Percentiles rank a stretch among this genome's conserved stretches.
Evolutionary conservation across 2,113 vertebrate genomes (phyloP).

Genomic region (Phocoena phocoena): DNA sequence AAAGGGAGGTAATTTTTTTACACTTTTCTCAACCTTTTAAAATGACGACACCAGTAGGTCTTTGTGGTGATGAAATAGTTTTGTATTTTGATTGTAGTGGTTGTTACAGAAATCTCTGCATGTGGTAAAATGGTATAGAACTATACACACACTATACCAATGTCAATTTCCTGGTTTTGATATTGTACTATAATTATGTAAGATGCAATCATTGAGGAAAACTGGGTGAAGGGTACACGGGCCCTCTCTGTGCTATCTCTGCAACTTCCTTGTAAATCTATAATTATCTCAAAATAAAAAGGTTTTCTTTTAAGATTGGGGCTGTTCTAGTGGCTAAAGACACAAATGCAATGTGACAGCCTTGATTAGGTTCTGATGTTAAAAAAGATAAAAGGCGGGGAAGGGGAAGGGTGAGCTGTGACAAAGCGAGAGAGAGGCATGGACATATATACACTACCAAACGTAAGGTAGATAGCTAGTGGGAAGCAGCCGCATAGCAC

Average conservation of each 20-base stretch:
- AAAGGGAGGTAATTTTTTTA: neutral
- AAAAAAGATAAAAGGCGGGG: slow-evolving; percentile 11
- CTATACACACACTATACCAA: neutral
- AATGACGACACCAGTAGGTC: neutral
- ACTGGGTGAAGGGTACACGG: neutral
- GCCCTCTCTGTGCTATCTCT: neutral
- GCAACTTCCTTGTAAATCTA: slow-evolving; percentile 17
- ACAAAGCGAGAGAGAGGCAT: too few species aligned
- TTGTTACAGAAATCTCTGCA: neutral
- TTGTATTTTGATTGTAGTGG: neutral
- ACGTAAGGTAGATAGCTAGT: too few species aligned
- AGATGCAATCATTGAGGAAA: slow-evolving; percentile 20
- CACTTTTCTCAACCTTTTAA: neutral
- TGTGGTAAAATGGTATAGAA: slow-evolving; percentile 20
- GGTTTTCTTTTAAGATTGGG: neutral
- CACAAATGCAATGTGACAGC: neutral
- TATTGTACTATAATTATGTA: slow-evolving; percentile 9
- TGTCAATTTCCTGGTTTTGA: slow-evolving; percentile 34
- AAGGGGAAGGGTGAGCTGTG: too few species aligned
- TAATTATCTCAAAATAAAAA: slow-evolving; percentile 36
- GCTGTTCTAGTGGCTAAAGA: neutral
- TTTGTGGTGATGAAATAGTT: slow-evolving; percentile 17
- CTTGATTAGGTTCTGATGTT: neutral
- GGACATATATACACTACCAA: too few species aligned
- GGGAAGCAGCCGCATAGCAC: too few species aligned